Evolutionary conservation across 2,113 vertebrate species (phyloP).

Genomic region (Cairina moschata): DNA sequence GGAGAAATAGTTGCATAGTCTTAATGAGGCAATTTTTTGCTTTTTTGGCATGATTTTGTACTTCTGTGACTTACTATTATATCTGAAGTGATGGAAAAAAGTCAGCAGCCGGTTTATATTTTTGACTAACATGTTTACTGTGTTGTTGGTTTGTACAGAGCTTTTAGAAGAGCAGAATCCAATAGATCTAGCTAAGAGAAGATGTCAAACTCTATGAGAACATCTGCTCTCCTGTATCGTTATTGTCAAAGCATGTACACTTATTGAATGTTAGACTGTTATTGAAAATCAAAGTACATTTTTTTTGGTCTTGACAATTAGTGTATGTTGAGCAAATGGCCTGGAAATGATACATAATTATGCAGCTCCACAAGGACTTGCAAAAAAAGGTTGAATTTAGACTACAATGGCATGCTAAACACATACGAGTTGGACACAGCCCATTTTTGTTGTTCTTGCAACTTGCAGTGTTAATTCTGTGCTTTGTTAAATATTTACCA

Average conservation of each 20-base stretch:
- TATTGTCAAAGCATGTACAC: not conserved
- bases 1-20: not conserved
- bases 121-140: not conserved
- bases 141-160: not conserved
- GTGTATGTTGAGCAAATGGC: not conserved
- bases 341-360: not conserved
- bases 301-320: not conserved
- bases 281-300: not conserved
- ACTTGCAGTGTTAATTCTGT: constrained; percentile 44
- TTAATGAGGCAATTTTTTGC: not conserved
- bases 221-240: not conserved
- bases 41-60: not conserved
- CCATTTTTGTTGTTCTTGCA: constrained; percentile 37
- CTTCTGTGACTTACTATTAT: not conserved
- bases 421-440: not conserved
- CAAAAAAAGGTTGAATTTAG: not conserved
- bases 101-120: not conserved
- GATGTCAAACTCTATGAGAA: not conserved
- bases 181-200: not conserved
- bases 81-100: not conserved
- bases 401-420: not conserved
- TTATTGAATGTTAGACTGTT: not conserved
- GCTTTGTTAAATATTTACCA: constrained; percentile 59
- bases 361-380: not conserved
- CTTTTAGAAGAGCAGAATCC: not conserved